Evolutionary conservation across 2,113 vertebrate genomes (phyloP).

Genomic region (Pituophis catenifer): DNA sequence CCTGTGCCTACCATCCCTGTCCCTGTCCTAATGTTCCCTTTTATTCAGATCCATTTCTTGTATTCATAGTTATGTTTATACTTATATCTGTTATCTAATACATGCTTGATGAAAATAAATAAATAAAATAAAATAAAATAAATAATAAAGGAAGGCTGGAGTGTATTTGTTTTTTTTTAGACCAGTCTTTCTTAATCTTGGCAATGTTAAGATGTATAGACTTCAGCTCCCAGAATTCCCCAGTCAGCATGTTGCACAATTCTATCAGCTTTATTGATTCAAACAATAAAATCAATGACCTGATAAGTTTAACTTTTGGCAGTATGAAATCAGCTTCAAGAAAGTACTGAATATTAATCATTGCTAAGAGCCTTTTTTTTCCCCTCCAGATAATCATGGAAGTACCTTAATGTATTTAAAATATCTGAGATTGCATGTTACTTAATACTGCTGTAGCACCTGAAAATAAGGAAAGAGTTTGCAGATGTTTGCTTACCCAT

Average conservation of each 20-base stretch:
- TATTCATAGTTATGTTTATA: too few species aligned
- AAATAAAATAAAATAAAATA: too few species aligned
- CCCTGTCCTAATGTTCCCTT: too few species aligned
- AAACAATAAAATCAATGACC: constrained; percentile 15
- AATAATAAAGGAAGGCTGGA: background rate
- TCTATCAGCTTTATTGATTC: background rate
- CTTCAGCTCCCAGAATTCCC: background rate
- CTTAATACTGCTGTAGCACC: constrained; percentile 20
- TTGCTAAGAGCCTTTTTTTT: constrained; percentile 41
- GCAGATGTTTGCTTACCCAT: constrained; percentile 26
- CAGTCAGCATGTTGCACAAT: background rate
- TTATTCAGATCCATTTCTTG: too few species aligned
- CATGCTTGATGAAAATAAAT: too few species aligned
- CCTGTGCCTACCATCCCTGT: too few species aligned
- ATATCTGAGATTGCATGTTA: constrained; percentile 45
- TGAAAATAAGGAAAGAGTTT: constrained; percentile 22
- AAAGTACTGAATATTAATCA: constrained; percentile 44
- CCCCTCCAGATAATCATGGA: constrained; percentile 11
- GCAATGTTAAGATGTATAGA: background rate
- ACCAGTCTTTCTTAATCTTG: background rate
- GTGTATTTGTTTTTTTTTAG: background rate
- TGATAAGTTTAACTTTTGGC: constrained; percentile 44
- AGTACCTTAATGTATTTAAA: constrained; percentile 40
- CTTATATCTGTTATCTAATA: too few species aligned
- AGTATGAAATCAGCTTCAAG: constrained; percentile 41